A percentile compares a stretch with the other conserved stretches of the same genome.
Evolutionary conservation across 2,797 vertebrate species (phyloP).

Genomic region (Sebastes baramenuke): DNA sequence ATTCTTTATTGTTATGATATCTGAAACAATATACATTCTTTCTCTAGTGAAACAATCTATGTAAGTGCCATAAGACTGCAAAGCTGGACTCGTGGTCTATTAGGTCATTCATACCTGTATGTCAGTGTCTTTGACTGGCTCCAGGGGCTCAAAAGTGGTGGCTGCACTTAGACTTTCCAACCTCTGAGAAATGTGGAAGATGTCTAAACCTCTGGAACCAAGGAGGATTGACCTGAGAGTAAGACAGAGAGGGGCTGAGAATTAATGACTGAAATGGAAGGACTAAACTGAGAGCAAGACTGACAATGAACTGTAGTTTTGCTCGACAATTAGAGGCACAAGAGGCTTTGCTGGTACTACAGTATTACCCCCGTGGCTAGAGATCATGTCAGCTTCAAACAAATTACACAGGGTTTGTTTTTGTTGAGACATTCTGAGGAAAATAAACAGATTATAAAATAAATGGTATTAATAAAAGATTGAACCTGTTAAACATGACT

Average conservation of each 20-base stretch:
- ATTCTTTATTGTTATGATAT: neutral
- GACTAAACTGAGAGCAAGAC: neutral
- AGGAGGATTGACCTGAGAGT: slow-evolving; percentile 91
- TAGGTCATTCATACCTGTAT: slow-evolving; percentile 88
- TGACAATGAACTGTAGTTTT: neutral
- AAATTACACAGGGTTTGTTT: neutral
- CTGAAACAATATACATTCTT: neutral
- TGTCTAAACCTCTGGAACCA: slow-evolving; percentile 94
- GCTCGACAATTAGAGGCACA: slow-evolving; percentile 25
- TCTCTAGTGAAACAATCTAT: neutral
- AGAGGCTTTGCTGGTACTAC: neutral
- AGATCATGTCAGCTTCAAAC: neutral
- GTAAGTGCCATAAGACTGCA: neutral
- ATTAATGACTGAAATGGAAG: neutral
- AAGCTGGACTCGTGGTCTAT: neutral
- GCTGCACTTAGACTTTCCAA: slow-evolving; percentile 95
- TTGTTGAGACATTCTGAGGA: neutral
- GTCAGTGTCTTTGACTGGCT: slow-evolving; percentile 98
- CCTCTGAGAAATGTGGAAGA: slow-evolving; percentile 96
- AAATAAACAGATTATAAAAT: neutral
- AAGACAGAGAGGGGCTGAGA: slow-evolving; percentile 5
- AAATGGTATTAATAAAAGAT: neutral
- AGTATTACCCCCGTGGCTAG: neutral
- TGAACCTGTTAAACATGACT: neutral
- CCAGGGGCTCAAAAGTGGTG: slow-evolving; percentile 96